Base-by-base conservation (phyloP, 1,140 invertebrate species). In the Contarinia nasturtii region DNA sequence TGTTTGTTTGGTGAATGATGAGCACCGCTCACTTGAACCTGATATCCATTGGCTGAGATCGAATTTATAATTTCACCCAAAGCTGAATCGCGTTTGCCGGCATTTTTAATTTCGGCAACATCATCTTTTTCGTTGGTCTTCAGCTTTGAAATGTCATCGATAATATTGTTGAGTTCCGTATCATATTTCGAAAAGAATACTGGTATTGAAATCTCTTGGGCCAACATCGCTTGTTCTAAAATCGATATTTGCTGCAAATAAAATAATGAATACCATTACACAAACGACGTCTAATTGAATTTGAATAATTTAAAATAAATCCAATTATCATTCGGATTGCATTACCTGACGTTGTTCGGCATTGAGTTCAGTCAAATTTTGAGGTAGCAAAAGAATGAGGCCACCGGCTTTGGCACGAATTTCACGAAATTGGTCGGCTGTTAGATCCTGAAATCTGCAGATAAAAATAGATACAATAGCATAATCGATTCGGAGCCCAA, bases 31-130 rank as follows among this genome's bases (percentile, higher is more conserved):
- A 48, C 20, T 2, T 44, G 21, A 34, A 44, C 22, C 43, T 92
- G 87, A 60, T 88, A 90, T 22, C 90, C 89, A 74, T 90, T 93
- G 7, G 87, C 87, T n/a, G 85, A 83, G 27, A 93, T 77, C 19
- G 85, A 79, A 56, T 81, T 79, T 45, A 92, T 65, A 57, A 95
- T 68, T 14, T 86, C 85, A 61, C 85, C 77, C 34, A 81, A 62
- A 19, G 85, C 85, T 33, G 80, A 77, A 55, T 76, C 72, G 41
- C 65, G 46, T 67, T 62, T n/a, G 64, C 27, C 27, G 10, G 27
- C 27, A 27, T 10, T 10, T 66, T 7, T 63, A 62, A 46, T 65
- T 63, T 64, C 70, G 65, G 59, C 59, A 27, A 56, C 51, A 14
- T 55, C 54, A 11, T 56, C 51, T 52, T 55, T 58, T 49, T 71